phyloP scores from a whole-genome alignment of 2,888 invertebrate species.

The Hecatera dysodea region DNA sequence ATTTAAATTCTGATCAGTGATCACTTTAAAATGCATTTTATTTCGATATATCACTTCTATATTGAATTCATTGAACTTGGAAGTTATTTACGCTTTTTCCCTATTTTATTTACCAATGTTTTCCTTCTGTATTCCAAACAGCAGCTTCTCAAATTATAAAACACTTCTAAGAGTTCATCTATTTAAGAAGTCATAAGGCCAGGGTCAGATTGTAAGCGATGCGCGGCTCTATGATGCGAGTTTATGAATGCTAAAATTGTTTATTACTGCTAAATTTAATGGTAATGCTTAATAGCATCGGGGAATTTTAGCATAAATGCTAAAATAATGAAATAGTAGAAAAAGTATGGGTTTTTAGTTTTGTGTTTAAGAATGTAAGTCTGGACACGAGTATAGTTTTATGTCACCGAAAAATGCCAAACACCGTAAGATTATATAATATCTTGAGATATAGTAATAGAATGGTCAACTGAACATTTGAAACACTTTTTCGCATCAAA shows the following conservation, averaged over 20 bases:
- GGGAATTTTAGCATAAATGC: too few species aligned
- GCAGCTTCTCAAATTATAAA: slow-evolving; percentile 21
- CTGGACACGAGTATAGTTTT: too few species aligned
- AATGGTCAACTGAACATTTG: too few species aligned
- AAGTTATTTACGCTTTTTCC: slow-evolving; percentile 25
- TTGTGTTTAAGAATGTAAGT: too few species aligned
- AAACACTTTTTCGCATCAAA: too few species aligned
- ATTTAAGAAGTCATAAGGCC: slow-evolving; percentile 1
- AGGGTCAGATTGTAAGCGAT: not conserved
- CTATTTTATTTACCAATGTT: slow-evolving; percentile 17
- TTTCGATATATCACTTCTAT: not conserved
- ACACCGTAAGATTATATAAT: too few species aligned
- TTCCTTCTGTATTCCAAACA: slow-evolving; percentile 25
- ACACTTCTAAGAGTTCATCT: slow-evolving; percentile 22
- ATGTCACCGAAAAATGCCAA: too few species aligned
- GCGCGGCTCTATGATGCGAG: fast-evolving
- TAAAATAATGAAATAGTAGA: too few species aligned
- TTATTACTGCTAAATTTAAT: not conserved
- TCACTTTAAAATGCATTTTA: slow-evolving; percentile 1
- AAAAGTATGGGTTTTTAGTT: too few species aligned
- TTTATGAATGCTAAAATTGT: not conserved
- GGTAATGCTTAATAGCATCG: not conserved
- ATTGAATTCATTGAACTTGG: not conserved
- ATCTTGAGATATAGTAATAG: too few species aligned
- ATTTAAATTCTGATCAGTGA: not conserved